Evolutionary conservation across 2,888 invertebrate species (phyloP), one percentile per base, ranked within the genome.

Genomic region (Strigamia maritima): DNA sequence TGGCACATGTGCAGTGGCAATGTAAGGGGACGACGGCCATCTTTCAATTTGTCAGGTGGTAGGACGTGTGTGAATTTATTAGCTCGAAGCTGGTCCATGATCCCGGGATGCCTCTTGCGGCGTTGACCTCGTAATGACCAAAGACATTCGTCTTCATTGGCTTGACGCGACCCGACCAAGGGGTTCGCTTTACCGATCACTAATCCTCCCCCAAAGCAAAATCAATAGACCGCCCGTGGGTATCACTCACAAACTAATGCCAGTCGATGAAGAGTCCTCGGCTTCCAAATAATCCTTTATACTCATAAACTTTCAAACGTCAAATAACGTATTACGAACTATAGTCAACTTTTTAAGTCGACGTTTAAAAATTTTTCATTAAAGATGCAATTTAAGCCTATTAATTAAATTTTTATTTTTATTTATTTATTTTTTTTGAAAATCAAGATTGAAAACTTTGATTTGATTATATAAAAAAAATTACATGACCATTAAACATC

Each of bases 191-290:
- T 65, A 65, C 60, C 60, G 60, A 65, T 65, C 60, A 65, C 60
- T 65, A 65, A 65, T 65, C 60, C 60, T 65, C 60, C 60, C 60
- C 60, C 60, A 65, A 65, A 65, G 60, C 60, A 65, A 65, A 65
- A 65, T 65, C 60, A 65, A 65, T 65, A 65, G 60, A 65, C 60
- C 60, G 60, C 60, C 60, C 22, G 60, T 12, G 60, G 24, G 60
- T 65, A 65, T 65, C 60, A 65, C 60, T 65, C 60, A 65, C 60
- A 65, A 65, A 65, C 60, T 65, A 65, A 65, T 65, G 60, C 60
- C 60, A 65, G 60, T 65, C 60, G 60, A 65, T 65, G 60, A 24
- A 65, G 60, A 65, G 60, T 65, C 60, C 24, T 65, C 60, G 60
- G 60, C 60, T 65, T 65, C 60, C 19, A 24, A 65, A 24, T 65